These are phyloP conservation scores for Pachyramphus minor DNA, from an alignment of 2,113 vertebrate genomes.

Conservation along the genomic window DNA sequence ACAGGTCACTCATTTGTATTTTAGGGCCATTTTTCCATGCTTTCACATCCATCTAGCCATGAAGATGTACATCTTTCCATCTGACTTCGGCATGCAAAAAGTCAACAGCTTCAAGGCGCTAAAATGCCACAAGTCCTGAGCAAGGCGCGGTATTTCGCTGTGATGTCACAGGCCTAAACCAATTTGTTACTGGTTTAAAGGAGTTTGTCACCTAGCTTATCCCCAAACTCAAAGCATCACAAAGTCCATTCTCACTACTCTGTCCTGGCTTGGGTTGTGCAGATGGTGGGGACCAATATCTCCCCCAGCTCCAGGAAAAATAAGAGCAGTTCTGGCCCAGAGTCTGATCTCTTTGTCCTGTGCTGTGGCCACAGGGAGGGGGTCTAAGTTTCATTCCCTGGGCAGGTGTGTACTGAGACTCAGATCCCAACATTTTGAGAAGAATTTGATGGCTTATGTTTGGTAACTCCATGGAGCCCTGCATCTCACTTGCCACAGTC, in stretches of 20 bases:
- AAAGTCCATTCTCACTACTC: background rate
- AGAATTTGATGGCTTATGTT: background rate
- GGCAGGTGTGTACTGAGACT: too few species aligned
- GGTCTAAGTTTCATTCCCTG: background rate
- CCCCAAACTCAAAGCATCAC: background rate
- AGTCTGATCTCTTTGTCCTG: background rate
- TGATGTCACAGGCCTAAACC: background rate
- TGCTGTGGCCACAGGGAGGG: too few species aligned
- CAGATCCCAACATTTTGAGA: background rate
- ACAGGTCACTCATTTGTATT: slow-evolving; percentile 39
- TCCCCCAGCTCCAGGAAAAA: background rate
- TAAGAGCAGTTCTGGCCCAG: background rate
- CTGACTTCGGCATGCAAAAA: background rate
- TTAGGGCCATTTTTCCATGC: slow-evolving; percentile 14
- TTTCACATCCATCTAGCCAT: slow-evolving; percentile 14
- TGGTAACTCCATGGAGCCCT: background rate
- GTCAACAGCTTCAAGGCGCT: background rate
- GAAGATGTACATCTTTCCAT: slow-evolving; percentile 23
- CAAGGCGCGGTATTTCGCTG: background rate
- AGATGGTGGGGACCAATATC: background rate
- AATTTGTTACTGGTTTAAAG: background rate
- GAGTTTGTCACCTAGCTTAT: background rate
- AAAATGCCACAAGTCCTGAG: background rate
- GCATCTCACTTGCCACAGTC: background rate
- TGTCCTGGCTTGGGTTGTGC: background rate